Conservation (phyloP, 2,113 vertebrate genomes). For the Bos javanicus region DNA sequence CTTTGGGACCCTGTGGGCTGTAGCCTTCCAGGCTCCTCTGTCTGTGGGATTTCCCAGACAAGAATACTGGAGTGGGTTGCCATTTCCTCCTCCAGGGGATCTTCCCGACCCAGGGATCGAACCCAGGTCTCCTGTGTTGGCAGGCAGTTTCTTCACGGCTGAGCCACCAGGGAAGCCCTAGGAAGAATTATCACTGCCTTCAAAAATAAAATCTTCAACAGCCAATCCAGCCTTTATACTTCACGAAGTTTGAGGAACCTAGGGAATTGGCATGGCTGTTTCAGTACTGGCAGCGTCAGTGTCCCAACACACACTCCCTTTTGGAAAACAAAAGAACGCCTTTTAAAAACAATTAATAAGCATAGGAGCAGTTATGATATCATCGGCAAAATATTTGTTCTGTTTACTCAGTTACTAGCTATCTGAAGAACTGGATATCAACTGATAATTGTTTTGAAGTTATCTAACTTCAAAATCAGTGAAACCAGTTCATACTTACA, state of each 20-base stretch:
- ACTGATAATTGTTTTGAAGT: not conserved
- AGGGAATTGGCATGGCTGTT: not conserved
- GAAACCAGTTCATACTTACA: not conserved
- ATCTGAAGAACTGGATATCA: not conserved
- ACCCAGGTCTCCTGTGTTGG: no score
- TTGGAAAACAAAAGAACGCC: not conserved
- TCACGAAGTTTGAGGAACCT: not conserved
- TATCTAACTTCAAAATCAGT: constrained; percentile 26
- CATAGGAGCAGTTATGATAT: not conserved
- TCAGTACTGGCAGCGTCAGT: not conserved
- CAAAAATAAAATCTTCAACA: not conserved
- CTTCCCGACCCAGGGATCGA: no score
- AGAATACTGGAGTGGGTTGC: no score
- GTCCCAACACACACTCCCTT: not conserved
- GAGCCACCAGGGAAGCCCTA: not conserved
- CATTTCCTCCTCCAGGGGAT: no score
- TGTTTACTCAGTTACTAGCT: not conserved
- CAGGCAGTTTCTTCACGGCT: no score
- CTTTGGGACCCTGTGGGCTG: no score
- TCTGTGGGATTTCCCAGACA: no score
- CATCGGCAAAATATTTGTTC: not conserved
- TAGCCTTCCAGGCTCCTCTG: no score
- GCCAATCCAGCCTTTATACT: not conserved
- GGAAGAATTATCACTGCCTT: not conserved
- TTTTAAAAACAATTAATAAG: not conserved